Evolutionary conservation across 2,888 invertebrate species (phyloP), one percentile per base, ranked within the genome.

Genomic region (Nomada goodeniana): DNA sequence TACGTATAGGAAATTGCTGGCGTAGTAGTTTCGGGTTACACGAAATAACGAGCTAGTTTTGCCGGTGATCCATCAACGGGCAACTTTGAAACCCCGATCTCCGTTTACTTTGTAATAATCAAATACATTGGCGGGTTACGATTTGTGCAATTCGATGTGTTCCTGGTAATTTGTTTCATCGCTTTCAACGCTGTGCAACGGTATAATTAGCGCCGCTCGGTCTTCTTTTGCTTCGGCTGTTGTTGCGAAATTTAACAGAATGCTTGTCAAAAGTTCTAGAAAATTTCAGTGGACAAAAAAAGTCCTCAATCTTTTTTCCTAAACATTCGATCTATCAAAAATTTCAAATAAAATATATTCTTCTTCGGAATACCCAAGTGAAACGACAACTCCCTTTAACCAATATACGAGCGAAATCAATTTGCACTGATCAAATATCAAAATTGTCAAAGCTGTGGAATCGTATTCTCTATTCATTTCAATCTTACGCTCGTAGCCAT

Each of bases 401-500:
- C 55, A 11, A 10, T 15, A 2, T 13, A n/a, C 60, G 71, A 52
- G 61, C 61, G 60, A 75, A 29, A 61, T 42, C 71, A 42, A 44
- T 53, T 75, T 18, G 36, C 71, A 52, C 36, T 15, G 64, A 10
- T 47, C 47, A 47, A 61, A 20, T 59, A 13, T 18, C 23, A 10
- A 13, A 55, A 73, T 76, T 64, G 63, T 63, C 29, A n/a, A 44
- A 44, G 13, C 50, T 5, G 42, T 18, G 42, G 20, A 7, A 7
- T 36, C 36, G 7, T 36, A 36, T 36, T 7, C 36, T 7, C 36
- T 36, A 36, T 36, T 36, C 50, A 59, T 65, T 65, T 42, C 52
- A 64, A 76, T 76, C 73, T 76, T 64, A 65, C 13, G 64, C 47
- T 13, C 29, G 59, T 64, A 72, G 76, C 73, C 73, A 71, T 44